These are phyloP conservation scores for Hippocampus kuda DNA, from an alignment of 2,797 vertebrate genomes.

Conservation along the genomic window DNA sequence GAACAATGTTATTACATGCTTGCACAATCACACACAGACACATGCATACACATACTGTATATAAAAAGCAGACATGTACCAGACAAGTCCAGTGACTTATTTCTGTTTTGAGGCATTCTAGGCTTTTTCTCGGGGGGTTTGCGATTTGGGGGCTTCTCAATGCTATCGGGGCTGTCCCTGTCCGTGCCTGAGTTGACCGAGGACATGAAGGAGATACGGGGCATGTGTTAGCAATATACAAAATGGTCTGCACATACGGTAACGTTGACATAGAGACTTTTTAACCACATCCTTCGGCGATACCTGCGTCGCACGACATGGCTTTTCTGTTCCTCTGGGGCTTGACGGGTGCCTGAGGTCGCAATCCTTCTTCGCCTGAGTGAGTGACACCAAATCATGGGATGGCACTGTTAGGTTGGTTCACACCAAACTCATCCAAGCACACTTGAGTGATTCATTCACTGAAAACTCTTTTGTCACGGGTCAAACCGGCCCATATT, in stretches of 20 bases:
- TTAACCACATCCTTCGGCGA: not conserved
- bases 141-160: conserved; percentile 70
- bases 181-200: conserved; percentile 63
- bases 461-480: no score
- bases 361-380: conserved; percentile 63
- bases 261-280: not conserved
- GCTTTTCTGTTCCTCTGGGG: conserved; percentile 79
- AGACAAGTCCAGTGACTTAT: conserved; percentile 69
- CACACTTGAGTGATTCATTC: not conserved
- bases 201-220: conserved; percentile 35
- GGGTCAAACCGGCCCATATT: no score
- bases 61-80: conserved; percentile 60
- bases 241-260: not conserved
- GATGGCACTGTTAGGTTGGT: no score
- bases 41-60: conserved; percentile 6
- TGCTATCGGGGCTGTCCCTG: conserved; percentile 67
- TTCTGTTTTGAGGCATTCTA: conserved; percentile 71
- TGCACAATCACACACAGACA: conserved; percentile 18
- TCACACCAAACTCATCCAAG: not conserved
- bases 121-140: conserved; percentile 72
- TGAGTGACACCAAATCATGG: not conserved
- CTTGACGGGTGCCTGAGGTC: conserved; percentile 73
- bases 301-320: conserved; percentile 78
- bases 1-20: not conserved
- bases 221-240: conserved; percentile 1